These are phyloP conservation scores for Antechinus stuartii DNA, from an alignment of 2,113 vertebrate species.

Conservation along the genomic window DNA sequence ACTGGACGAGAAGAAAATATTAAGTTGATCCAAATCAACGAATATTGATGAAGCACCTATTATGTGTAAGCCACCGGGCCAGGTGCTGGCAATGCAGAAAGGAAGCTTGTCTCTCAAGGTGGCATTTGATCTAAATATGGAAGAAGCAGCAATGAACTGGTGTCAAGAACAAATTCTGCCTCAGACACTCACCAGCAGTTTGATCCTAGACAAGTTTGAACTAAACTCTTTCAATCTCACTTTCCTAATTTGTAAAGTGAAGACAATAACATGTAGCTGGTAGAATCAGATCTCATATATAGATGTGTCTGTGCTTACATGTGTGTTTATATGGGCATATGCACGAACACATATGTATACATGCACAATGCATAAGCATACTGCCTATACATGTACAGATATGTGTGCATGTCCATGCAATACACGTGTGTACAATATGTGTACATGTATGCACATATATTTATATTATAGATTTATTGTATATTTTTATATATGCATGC, in stretches of 20 bases:
- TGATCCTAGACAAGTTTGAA: not conserved
- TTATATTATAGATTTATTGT: too few relatives aligned
- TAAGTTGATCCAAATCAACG: not conserved
- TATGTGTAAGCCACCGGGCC: not conserved
- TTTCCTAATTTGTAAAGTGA: not conserved
- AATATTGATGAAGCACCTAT: not conserved
- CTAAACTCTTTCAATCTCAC: not conserved
- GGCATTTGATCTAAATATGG: not conserved
- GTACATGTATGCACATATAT: too few relatives aligned
- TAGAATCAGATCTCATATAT: not conserved
- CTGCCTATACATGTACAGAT: not conserved
- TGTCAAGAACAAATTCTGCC: not conserved
- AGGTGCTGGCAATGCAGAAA: not conserved
- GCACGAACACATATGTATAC: not conserved
- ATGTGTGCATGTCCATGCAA: too few relatives aligned
- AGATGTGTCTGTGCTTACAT: too few relatives aligned
- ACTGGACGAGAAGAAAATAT: not conserved
- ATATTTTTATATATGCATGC: not conserved
- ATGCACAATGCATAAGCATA: not conserved
- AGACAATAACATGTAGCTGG: not conserved
- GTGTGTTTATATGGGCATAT: too few relatives aligned
- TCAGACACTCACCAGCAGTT: not conserved
- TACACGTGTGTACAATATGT: not conserved
- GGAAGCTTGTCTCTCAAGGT: not conserved
- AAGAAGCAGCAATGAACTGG: not conserved